A percentile compares a stretch with the other conserved stretches of the same genome.
Conservation (phyloP, 2,113 vertebrate genomes). For the Serilophus lunatus region DNA sequence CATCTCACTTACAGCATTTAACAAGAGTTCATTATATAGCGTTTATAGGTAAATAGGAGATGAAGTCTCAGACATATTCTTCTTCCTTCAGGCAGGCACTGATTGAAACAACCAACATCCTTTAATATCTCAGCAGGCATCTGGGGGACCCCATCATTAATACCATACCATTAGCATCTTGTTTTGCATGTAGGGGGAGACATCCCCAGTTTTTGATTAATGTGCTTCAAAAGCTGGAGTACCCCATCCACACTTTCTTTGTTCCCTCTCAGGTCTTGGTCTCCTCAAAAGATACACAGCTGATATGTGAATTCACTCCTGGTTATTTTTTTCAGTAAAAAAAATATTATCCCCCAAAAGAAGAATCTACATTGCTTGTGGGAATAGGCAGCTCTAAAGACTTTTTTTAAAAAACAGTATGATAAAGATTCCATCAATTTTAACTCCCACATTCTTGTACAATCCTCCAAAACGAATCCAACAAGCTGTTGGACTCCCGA, state of each 20-base stretch:
- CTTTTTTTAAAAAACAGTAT: background rate
- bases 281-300: background rate
- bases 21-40: background rate
- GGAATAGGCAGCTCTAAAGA: background rate
- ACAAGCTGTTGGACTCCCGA: background rate
- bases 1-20: background rate
- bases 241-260: background rate
- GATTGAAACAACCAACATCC: background rate
- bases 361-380: background rate
- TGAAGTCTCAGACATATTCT: background rate
- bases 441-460: background rate
- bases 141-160: background rate
- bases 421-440: background rate
- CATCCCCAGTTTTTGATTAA: background rate
- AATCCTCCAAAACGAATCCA: background rate
- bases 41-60: background rate
- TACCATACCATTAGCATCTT: background rate
- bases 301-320: background rate
- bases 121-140: background rate
- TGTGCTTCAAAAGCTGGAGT: accelerated
- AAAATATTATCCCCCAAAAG: background rate
- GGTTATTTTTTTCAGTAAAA: background rate
- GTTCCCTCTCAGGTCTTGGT: background rate
- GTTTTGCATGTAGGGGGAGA: background rate
- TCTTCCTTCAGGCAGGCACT: background rate